Conservation (phyloP, 2,888 invertebrate species). For the Lysandra bellargus region DNA sequence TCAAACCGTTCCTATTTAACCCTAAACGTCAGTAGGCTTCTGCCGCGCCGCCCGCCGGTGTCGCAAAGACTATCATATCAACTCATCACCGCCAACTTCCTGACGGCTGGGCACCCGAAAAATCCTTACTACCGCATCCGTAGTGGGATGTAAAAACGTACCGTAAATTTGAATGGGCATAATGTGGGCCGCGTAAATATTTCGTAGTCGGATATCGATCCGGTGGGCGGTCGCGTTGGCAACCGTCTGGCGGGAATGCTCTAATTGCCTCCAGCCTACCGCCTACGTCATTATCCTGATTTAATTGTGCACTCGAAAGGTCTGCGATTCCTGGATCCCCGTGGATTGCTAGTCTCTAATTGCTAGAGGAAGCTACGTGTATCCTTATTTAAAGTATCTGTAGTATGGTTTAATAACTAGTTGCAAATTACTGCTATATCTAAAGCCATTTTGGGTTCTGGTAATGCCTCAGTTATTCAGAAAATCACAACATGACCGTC, state of each 20-base stretch:
- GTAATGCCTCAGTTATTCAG: no score
- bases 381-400: not conserved
- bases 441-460: no score
- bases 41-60: no score
- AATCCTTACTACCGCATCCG: not conserved
- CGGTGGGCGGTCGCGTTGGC: slow-evolving; percentile 19
- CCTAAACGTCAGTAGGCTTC: no score
- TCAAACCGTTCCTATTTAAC: no score
- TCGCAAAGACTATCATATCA: no score
- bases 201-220: slow-evolving; percentile 23
- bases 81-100: no score
- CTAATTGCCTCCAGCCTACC: slow-evolving; percentile 21
- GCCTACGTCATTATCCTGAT: slow-evolving; percentile 11
- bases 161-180: slow-evolving; percentile 3
- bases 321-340: not conserved
- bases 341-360: not conserved
- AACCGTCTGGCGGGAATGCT: slow-evolving; percentile 13
- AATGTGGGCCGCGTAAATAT: slow-evolving; percentile 21
- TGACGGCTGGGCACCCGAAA: no score
- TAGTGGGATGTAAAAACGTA: slow-evolving; percentile 2
- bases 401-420: no score
- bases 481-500: no score
- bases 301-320: slow-evolving; percentile 13
- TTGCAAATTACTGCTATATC: no score
- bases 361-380: not conserved